Evolutionary conservation across 1,140 invertebrate genomes (phyloP).

Genomic region (Rhizoglyphus robini): DNA sequence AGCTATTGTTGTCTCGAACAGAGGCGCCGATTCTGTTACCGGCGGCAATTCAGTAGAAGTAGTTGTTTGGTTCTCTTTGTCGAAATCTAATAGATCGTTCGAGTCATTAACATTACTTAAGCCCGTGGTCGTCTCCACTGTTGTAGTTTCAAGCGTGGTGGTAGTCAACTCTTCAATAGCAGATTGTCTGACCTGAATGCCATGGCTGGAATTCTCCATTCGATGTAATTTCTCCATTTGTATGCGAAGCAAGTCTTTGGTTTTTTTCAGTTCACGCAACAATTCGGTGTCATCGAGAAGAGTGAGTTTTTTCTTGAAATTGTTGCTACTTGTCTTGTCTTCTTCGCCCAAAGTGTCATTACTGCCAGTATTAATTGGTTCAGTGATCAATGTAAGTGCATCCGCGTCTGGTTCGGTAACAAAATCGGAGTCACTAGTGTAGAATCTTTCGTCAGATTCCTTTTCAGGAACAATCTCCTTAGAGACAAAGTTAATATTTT

Average conservation of each 20-base stretch:
- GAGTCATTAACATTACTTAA: too few species aligned
- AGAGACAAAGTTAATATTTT: not conserved
- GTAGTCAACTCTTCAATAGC: not conserved
- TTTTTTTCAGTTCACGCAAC: not conserved
- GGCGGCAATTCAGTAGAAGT: not conserved
- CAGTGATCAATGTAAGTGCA: not conserved
- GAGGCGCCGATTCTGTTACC: not conserved
- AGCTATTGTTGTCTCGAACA: not conserved
- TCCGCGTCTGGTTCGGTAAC: too few species aligned
- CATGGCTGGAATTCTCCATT: not conserved
- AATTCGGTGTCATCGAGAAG: not conserved
- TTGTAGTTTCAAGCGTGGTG: not conserved
- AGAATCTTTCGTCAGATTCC: not conserved
- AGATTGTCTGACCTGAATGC: not conserved
- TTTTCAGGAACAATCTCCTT: conserved; percentile 7
- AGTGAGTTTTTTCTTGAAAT: not conserved
- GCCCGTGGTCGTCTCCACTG: not conserved
- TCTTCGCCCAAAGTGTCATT: not conserved
- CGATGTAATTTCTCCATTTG: conserved; percentile 8
- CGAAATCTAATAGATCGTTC: not conserved
- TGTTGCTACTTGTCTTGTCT: not conserved
- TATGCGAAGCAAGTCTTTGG: conserved; percentile 5
- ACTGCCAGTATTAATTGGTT: not conserved
- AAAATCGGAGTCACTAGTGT: too few species aligned
- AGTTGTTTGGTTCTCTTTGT: too few species aligned